Evolutionary conservation across 2,797 vertebrate species (phyloP), one percentile per base, ranked within the genome.

Genomic region (Clarias laeviceps): DNA sequence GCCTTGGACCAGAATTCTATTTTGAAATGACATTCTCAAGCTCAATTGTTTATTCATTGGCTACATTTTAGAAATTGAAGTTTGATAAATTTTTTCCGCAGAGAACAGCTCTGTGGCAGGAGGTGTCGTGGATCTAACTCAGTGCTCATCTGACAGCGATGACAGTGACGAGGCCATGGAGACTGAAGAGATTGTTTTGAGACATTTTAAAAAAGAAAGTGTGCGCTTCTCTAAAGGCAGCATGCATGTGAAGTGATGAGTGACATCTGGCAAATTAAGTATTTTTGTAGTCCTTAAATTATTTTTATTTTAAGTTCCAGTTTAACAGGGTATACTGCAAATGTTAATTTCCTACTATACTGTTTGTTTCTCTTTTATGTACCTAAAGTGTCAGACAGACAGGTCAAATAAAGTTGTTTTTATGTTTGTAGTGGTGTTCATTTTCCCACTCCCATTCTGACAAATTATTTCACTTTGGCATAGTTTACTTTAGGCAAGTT

Each of bases 71-170:
- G 1, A 61, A 74, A 20, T 12, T 14, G 20, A 27, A 27, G 2
- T 61, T 29, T 59, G 12, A 72, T 62, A 12, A 1, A 32, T 69
- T 69, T 69, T 72, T 24, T 22, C 32, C 66, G 17, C 4, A 89
- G 90, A 73, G 15, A 79, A 0, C 11, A 18, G 11, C 34, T 9
- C 3, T 59, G 37, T 57, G 1, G 4, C 54, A 2, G 11, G 4
- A 61, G 66, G 50, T 0, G 93, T 97, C 0, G 95, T 96, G 86
- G 96, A 97, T 90, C 91, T 97, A 79, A 97, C 96, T 82, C 92
- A 95, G 93, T 94, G 95, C 90, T 96, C 95, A 90, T 95, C 95
- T 0, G 96, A 96, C 0, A 96, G 95, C 7, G 92, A 92, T 0
- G 87, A 82, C 22, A 40, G 20, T 0, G 95, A 94, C 18, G 91